A percentile compares a stretch with the other conserved stretches of the same genome.
Conservation (phyloP, 2,113 vertebrate genomes). For the Alaudala cheleensis region DNA sequence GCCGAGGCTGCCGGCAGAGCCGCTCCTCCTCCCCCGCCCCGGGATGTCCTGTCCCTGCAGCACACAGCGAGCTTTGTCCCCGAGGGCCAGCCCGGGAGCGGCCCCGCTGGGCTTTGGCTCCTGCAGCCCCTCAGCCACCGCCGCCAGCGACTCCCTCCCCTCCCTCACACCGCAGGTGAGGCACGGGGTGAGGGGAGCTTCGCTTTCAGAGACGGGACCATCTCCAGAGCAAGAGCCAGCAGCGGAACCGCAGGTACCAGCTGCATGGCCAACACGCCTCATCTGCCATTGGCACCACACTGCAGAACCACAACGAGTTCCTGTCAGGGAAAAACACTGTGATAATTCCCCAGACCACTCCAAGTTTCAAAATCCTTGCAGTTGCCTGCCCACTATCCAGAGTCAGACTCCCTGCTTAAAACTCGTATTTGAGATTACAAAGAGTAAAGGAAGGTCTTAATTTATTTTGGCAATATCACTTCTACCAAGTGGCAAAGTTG, state of each 20-base stretch:
- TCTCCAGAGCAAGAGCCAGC: neutral
- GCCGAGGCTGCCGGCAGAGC: neutral
- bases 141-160: no score
- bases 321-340: neutral
- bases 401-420: neutral
- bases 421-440: neutral
- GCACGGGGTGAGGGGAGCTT: rapidly evolving
- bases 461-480: neutral
- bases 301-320: rapidly evolving
- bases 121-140: neutral
- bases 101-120: neutral
- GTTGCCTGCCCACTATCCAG: neutral
- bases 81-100: neutral
- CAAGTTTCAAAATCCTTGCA: neutral
- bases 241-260: no score
- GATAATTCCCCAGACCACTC: neutral
- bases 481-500: neutral
- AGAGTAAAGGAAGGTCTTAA: neutral
- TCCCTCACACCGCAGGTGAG: rapidly evolving
- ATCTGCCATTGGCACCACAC: no score
- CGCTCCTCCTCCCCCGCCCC: neutral
- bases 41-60: neutral
- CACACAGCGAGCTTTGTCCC: neutral
- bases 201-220: neutral
- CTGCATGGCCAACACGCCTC: rapidly evolving